Base-by-base conservation (phyloP, 2,113 vertebrate genomes). In the Lota lota region DNA sequence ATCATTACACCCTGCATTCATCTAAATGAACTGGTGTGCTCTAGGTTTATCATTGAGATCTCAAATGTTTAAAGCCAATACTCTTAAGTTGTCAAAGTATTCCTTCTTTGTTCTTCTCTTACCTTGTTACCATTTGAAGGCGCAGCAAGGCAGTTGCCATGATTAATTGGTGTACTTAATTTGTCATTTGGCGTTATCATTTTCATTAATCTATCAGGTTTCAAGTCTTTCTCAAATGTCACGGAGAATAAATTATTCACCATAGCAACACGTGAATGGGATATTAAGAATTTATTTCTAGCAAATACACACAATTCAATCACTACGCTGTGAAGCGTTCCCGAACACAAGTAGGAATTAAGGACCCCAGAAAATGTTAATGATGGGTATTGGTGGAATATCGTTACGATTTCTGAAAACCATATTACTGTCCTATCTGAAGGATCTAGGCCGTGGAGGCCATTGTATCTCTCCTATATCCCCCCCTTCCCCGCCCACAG, bases 111-210 rank as follows among this genome's bases (percentile, higher is more conserved):
- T 14, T 12, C 40, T 47, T 47, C 40, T 47, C 40, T 47, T 47
- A 47, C 8, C 40, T 47, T 47, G 40, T 11, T 47, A 47, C 40
- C 8, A 10, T 10, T 47, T 47, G 10, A 12, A 47, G 10, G 40
- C 12, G 40, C 40, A 2, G 20, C 71, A 50, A 68, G 78, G 73
- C 67, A 77, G 74, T 78, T 76, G 80, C 85, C 83, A 81, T 90
- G 88, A 92, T 90, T 84, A 88, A 92, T 90, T 87, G 78, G 72
- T 90, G 88, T 85, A 87, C 88, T 90, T 91, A 90, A 85, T 88
- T 88, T 89, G 85, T 88, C 89, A 91, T 91, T 91, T 91, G 75
- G 78, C 79, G 63, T 89, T 88, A 90, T 91, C 89, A 84, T 89
- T 89, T 90, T 83, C 77, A 91, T 88, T 91, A 80, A 88, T 88